Conservation (phyloP, 2,797 vertebrate genomes). For the Pelodytes ibericus region DNA sequence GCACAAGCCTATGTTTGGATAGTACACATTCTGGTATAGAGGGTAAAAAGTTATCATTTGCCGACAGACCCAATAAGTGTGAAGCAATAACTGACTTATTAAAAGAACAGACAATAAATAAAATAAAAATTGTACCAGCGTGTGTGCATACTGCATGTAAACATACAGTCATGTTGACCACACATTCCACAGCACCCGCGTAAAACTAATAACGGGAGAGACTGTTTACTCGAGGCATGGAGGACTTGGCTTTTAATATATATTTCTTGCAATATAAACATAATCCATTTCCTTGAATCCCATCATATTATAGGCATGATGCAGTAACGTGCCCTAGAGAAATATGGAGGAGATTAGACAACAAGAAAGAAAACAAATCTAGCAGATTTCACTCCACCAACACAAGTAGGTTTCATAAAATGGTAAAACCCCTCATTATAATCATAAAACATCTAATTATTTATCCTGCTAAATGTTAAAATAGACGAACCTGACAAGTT, state of each 20-base stretch:
- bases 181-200: background rate
- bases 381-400: no score
- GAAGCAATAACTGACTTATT: background rate
- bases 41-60: background rate
- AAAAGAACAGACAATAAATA: background rate
- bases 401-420: no score
- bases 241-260: background rate
- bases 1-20: no score
- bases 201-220: conserved; percentile 8
- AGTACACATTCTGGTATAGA: no score
- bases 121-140: background rate
- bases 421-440: no score
- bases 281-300: background rate
- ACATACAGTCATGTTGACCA: conserved; percentile 1
- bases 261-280: conserved; percentile 10
- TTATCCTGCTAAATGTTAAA: no score
- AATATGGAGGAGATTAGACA: background rate
- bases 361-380: background rate
- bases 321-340: background rate
- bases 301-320: background rate
- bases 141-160: background rate
- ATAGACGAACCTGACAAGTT: no score
- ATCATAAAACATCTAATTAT: no score
- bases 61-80: no score
- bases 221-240: conserved; percentile 1